phyloP scores from a whole-genome alignment of 2,888 invertebrate genomes.

The Drosophila fungiperda region DNA sequence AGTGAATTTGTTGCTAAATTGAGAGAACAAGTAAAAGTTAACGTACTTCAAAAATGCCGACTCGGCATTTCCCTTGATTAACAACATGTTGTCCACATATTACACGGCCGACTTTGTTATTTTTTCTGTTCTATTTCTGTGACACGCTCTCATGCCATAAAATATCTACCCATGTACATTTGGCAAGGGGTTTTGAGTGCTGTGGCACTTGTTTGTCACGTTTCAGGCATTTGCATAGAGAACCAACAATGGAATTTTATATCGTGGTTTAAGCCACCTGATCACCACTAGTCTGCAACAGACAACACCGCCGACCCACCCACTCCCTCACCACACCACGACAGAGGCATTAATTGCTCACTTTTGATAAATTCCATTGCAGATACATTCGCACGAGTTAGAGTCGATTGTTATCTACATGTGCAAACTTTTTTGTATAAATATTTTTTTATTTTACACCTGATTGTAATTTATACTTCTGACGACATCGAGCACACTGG shows the following conservation, averaged over 20 bases:
- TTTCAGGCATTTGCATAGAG: conserved; percentile 71
- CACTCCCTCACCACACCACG: neutral
- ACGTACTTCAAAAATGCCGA: conserved; percentile 35
- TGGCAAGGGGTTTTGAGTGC: conserved; percentile 38
- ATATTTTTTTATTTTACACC: conserved; percentile 41
- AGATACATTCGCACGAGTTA: conserved; percentile 52
- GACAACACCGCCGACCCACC: conserved; percentile 9
- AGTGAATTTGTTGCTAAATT: conserved; percentile 45
- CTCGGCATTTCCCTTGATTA: conserved; percentile 31
- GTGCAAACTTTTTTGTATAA: conserved; percentile 7
- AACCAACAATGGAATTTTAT: conserved; percentile 60
- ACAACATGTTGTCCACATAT: conserved; percentile 29
- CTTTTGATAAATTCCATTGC: conserved; percentile 48
- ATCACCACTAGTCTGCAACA: conserved; percentile 26
- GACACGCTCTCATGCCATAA: conserved; percentile 62
- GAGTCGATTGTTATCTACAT: conserved; percentile 26
- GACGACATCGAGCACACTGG: conserved; percentile 61
- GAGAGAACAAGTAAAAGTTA: conserved; percentile 50
- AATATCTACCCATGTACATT: conserved; percentile 32
- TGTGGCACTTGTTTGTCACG: conserved; percentile 68
- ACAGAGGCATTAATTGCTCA: conserved; percentile 17
- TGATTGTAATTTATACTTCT: conserved; percentile 62
- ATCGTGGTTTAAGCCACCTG: conserved; percentile 61
- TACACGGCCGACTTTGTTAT: conserved; percentile 16
- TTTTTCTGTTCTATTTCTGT: conserved; percentile 34